A percentile compares a stretch with the other conserved stretches of the same genome.
These are phyloP conservation scores for Leptodactylus fallax DNA, from an alignment of 2,797 vertebrate species.

Conservation along the genomic window DNA sequence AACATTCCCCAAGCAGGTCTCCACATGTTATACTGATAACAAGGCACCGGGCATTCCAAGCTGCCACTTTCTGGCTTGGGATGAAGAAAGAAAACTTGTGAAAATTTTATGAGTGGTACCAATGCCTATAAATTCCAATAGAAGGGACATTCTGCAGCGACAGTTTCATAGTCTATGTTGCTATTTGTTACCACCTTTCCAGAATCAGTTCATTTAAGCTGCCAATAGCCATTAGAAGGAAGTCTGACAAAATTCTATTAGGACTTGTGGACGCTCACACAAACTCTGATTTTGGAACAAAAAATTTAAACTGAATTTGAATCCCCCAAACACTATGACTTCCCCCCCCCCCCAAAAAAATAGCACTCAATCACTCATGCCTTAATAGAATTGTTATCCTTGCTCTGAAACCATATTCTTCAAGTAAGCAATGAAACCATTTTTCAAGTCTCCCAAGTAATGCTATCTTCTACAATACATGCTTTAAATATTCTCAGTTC, in stretches of 20 bases:
- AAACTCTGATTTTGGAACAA: too few relatives aligned
- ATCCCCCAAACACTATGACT: too few relatives aligned
- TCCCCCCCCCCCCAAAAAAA: too few relatives aligned
- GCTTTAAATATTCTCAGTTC: too few relatives aligned
- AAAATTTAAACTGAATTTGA: too few relatives aligned
- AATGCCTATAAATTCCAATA: background rate
- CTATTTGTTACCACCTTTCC: background rate
- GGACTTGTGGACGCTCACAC: too few relatives aligned
- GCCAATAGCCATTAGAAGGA: background rate
- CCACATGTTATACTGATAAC: constrained; percentile 70
- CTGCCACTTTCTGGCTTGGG: background rate
- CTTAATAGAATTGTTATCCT: too few relatives aligned
- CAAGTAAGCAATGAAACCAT: too few relatives aligned
- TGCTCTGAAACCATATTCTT: too few relatives aligned
- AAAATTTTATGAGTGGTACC: constrained; percentile 8
- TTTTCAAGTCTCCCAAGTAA: too few relatives aligned
- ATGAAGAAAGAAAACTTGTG: background rate
- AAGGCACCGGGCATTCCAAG: constrained; percentile 12
- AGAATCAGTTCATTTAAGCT: background rate
- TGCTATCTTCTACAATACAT: too few relatives aligned
- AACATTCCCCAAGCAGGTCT: constrained; percentile 70
- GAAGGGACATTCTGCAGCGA: background rate
- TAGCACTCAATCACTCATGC: too few relatives aligned
- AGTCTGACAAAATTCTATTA: background rate
- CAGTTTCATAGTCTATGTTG: background rate